Conservation (phyloP, 2,888 invertebrate species). For the Drosophila yooni region DNA sequence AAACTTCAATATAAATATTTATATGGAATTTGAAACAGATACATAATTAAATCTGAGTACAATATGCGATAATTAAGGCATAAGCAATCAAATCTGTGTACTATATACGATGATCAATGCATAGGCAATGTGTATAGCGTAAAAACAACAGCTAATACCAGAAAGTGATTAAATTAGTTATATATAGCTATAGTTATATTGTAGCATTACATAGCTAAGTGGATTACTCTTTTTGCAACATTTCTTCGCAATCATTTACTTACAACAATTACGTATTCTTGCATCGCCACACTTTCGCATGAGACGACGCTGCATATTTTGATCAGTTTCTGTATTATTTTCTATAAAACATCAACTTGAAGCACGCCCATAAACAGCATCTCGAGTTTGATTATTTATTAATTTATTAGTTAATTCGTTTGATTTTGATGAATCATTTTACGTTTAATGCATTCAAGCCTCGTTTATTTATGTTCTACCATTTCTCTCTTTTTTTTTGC, state of each 20-base stretch:
- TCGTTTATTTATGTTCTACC: constrained; percentile 76
- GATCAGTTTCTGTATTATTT: neutral
- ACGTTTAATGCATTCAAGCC: constrained; percentile 41
- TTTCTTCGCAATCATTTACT: constrained; percentile 9
- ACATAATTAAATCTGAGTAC: neutral
- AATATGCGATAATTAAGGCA: neutral
- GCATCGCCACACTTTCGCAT: constrained; percentile 12
- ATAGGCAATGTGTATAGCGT: constrained; percentile 14
- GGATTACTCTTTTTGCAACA: constrained; percentile 12
- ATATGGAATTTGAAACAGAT: neutral
- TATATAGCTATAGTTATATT: constrained; percentile 12
- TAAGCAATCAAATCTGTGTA: no score
- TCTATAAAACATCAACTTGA: constrained; percentile 17
- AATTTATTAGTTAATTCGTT: constrained; percentile 3
- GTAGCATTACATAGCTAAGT: constrained; percentile 22
- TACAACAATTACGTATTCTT: constrained; percentile 14
- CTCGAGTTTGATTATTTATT: constrained; percentile 9
- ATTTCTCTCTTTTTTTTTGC: constrained; percentile 75
- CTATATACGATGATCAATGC: constrained; percentile 5
- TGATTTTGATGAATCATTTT: constrained; percentile 25
- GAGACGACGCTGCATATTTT: constrained; percentile 5
- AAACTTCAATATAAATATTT: neutral
- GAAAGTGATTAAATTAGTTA: constrained; percentile 8
- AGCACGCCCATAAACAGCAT: constrained; percentile 32
- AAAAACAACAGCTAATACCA: neutral